Conservation (phyloP, 1,140 invertebrate genomes). For the Trypoxylus dichotomus region DNA sequence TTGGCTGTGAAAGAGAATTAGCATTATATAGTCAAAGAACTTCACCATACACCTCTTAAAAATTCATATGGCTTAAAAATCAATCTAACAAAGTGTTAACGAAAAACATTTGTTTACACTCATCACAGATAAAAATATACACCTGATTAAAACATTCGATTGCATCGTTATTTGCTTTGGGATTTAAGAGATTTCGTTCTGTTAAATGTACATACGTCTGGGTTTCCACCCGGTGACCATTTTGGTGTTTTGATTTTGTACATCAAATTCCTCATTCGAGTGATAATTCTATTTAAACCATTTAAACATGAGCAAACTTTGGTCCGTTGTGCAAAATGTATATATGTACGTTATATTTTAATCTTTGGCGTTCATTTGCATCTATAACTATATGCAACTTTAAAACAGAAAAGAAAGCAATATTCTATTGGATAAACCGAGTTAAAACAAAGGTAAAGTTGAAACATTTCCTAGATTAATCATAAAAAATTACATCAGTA, state of each 20-base stretch:
- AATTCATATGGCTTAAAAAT: too few relatives aligned
- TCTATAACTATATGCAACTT: not conserved
- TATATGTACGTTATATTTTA: not conserved
- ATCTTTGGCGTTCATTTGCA: slow-evolving; percentile 20
- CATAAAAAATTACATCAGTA: too few relatives aligned
- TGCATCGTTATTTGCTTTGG: not conserved
- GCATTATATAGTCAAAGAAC: not conserved
- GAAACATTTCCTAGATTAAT: too few relatives aligned
- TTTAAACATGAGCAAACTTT: slow-evolving; percentile 19
- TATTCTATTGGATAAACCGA: slow-evolving; percentile 19
- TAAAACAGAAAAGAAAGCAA: not conserved
- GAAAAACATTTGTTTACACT: not conserved
- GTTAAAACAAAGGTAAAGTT: not conserved
- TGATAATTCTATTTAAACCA: not conserved
- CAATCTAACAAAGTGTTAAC: too few relatives aligned
- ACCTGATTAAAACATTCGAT: slow-evolving; percentile 9
- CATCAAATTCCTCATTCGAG: not conserved
- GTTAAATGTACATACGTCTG: not conserved
- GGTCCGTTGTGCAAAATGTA: slow-evolving; percentile 27
- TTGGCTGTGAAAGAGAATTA: slow-evolving; percentile 5
- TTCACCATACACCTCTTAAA: too few relatives aligned
- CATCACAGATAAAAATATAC: slow-evolving; percentile 27
- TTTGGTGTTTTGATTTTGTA: not conserved
- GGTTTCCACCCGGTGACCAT: not conserved
- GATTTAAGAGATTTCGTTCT: not conserved